Conservation (phyloP, 2,113 vertebrate genomes). For the Oreocharis arfaki region DNA sequence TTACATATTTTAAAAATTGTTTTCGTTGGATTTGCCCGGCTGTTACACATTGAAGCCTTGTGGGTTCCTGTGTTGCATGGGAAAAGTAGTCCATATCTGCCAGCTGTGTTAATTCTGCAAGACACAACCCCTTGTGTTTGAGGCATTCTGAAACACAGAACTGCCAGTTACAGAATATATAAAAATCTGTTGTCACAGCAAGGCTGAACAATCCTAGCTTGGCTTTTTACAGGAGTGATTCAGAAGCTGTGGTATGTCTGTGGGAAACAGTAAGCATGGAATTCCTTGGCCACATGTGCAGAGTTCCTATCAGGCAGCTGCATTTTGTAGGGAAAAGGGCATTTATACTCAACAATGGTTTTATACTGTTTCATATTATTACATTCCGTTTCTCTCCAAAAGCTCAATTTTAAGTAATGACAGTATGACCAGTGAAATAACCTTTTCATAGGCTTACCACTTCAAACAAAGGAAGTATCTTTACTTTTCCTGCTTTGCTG, state of each 20-base stretch:
- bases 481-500: neutral
- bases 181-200: neutral
- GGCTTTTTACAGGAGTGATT: neutral
- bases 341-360: neutral
- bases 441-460: neutral
- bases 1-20: neutral
- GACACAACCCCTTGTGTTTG: neutral
- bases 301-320: neutral
- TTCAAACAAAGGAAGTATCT: neutral
- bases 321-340: neutral
- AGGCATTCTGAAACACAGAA: neutral
- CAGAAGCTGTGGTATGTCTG: neutral
- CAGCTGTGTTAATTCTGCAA: neutral
- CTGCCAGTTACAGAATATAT: neutral
- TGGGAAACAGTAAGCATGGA: neutral
- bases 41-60: neutral
- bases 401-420: neutral
- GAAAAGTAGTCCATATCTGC: neutral
- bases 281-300: neutral
- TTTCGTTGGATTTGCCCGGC: neutral
- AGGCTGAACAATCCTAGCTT: neutral
- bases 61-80: neutral
- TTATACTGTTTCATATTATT: neutral
- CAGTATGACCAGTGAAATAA: neutral
- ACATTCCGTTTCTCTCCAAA: neutral